A percentile compares a stretch with the other conserved stretches of the same genome.
Conservation (phyloP, 2,888 invertebrate species). For the Fissipunctia ypsillon region DNA sequence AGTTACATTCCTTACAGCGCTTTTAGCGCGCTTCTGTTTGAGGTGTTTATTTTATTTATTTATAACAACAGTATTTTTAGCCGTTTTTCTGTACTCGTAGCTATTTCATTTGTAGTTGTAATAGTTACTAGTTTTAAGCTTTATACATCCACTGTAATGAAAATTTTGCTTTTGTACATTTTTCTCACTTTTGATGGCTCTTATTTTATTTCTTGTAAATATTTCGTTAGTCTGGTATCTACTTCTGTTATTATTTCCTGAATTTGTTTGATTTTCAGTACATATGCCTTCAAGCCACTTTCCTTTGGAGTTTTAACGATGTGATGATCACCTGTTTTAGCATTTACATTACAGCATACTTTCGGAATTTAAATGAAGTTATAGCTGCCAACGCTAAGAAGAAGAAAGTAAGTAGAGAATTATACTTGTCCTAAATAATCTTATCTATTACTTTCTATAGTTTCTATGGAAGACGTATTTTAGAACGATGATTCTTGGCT, state of each 20-base stretch:
- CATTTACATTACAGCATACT: constrained; percentile 70
- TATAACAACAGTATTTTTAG: background rate
- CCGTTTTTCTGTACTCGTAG: background rate
- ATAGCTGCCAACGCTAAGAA: constrained; percentile 56
- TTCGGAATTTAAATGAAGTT: constrained; percentile 63
- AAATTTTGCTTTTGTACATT: background rate
- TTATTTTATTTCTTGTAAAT: background rate
- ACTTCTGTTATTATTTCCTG: background rate
- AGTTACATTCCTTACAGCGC: constrained; percentile 53
- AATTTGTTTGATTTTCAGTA: constrained; percentile 57
- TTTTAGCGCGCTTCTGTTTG: constrained; percentile 51
- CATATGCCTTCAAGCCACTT: constrained; percentile 64
- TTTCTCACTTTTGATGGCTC: background rate
- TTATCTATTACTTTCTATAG: background rate
- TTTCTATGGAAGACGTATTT: background rate
- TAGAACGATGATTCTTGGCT: background rate
- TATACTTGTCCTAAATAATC: background rate
- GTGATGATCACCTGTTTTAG: constrained; percentile 68
- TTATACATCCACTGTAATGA: background rate
- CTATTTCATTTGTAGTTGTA: background rate
- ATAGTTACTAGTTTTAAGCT: background rate
- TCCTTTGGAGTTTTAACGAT: constrained; percentile 69
- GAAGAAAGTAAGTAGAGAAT: constrained; percentile 59
- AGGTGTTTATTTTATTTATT: constrained; percentile 58
- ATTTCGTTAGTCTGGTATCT: background rate